These are phyloP conservation scores for Neotoxoptera formosana DNA, from an alignment of 1,140 invertebrate species.

Conservation along the genomic window DNA sequence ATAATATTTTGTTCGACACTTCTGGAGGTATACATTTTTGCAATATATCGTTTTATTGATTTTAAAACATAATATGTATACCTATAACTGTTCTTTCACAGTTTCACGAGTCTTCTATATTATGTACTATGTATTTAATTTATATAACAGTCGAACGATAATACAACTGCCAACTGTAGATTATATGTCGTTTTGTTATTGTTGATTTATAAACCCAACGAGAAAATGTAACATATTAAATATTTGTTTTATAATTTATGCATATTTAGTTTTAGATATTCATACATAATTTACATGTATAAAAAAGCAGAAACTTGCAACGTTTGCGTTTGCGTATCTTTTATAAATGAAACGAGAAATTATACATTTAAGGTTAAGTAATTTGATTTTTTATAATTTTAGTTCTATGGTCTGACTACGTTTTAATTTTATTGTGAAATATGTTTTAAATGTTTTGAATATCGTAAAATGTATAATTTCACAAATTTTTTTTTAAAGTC, in stretches of 20 bases:
- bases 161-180: not conserved
- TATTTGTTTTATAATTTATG: not conserved
- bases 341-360: not conserved
- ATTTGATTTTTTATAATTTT: not conserved
- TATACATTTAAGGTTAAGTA: not conserved
- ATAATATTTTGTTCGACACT: not conserved
- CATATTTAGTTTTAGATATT: not conserved
- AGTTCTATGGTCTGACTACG: not conserved
- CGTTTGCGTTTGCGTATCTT: not conserved
- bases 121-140: not conserved
- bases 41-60: not conserved
- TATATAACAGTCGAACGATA: not conserved
- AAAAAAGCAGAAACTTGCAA: not conserved
- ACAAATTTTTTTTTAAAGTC: not conserved
- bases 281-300: not conserved
- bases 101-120: not conserved
- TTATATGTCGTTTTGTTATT: not conserved
- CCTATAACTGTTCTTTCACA: not conserved
- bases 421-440: not conserved
- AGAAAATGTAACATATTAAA: not conserved
- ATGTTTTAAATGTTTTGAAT: slow-evolving; percentile 8
- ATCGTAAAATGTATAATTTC: slow-evolving; percentile 13
- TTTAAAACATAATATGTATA: not conserved
- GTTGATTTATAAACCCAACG: not conserved
- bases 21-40: not conserved